Evolutionary conservation across 2,797 vertebrate species (phyloP).

Genomic region (Hybognathus amarus): DNA sequence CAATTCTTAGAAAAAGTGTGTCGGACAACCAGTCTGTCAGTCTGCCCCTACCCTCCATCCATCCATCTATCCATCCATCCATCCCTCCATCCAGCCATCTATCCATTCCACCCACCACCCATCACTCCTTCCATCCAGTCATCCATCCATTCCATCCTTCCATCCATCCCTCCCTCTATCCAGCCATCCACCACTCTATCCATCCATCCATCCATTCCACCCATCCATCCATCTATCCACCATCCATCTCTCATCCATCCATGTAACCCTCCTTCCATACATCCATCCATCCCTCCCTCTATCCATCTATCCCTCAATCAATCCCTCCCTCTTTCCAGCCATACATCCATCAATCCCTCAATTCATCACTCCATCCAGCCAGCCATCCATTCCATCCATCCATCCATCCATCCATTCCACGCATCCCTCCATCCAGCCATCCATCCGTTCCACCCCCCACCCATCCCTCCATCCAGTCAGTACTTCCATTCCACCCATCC

Average conservation of each 20-base stretch:
- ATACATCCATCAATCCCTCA: rapidly evolving
- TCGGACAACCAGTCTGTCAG: background rate
- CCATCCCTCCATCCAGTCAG: rapidly evolving
- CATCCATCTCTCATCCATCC: background rate
- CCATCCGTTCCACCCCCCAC: too few species aligned
- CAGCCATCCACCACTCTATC: too few species aligned
- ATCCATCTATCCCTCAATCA: background rate
- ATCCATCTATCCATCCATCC: rapidly evolving
- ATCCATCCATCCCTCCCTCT: too few species aligned
- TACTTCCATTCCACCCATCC: too few species aligned
- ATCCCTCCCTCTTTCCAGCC: background rate
- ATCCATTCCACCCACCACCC: background rate
- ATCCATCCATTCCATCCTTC: background rate
- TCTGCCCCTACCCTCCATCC: rapidly evolving
- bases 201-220: background rate
- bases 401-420: rapidly evolving
- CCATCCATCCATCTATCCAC: too few species aligned
- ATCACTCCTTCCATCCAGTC: rapidly evolving
- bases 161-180: background rate
- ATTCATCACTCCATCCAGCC: background rate
- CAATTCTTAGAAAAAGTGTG: background rate
- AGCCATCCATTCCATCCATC: rapidly evolving
- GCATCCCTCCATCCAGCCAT: rapidly evolving
- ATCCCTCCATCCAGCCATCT: rapidly evolving
- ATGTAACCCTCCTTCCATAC: rapidly evolving